phyloP scores from a whole-genome alignment of 2,113 vertebrate genomes.

The Chinchilla lanigera region DNA sequence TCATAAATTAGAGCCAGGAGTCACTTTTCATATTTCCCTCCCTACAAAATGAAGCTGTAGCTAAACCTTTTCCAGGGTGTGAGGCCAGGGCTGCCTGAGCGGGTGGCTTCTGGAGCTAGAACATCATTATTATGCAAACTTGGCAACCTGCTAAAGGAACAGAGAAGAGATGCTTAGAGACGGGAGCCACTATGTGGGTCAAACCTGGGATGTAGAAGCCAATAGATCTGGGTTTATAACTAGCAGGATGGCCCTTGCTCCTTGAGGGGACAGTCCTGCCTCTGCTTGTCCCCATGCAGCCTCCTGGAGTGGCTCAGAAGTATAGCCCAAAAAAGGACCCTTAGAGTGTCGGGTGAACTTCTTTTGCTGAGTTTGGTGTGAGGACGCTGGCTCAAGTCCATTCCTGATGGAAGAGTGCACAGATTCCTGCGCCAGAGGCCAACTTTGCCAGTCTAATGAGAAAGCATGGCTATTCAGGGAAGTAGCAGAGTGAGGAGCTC shows the following conservation, averaged over 20 bases:
- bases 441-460: background rate
- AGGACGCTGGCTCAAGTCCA: background rate
- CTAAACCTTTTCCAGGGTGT: background rate
- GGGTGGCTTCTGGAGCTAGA: background rate
- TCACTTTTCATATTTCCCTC: background rate
- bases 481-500: background rate
- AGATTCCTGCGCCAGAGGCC: background rate
- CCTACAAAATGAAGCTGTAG: background rate
- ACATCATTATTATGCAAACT: background rate
- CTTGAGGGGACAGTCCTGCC: background rate
- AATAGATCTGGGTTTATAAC: background rate
- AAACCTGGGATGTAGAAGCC: background rate
- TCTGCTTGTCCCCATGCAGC: background rate
- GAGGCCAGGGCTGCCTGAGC: too few species aligned
- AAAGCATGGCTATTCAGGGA: background rate
- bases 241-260: background rate
- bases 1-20: slow-evolving; percentile 44
- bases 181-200: background rate
- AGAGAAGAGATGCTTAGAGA: background rate
- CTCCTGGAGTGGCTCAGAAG: background rate
- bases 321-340: background rate
- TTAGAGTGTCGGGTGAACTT: background rate
- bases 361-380: background rate
- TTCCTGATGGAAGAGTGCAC: accelerated
- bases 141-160: background rate